Conservation (phyloP, 2,888 invertebrate species). For the Megamerina dolium region DNA sequence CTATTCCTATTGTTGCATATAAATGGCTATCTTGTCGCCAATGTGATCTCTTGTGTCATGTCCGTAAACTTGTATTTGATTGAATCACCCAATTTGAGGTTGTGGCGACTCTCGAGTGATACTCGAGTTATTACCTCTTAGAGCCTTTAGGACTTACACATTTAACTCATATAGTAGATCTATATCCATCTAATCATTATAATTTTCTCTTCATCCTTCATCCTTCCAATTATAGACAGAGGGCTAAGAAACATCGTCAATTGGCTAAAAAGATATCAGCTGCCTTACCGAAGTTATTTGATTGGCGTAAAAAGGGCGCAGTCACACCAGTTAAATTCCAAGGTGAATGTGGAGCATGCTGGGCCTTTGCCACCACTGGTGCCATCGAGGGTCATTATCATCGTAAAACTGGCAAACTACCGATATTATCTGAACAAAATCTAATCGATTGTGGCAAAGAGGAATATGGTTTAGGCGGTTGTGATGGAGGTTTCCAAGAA, state of each 20-base stretch:
- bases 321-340: constrained; percentile 46
- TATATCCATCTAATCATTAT: too few species aligned
- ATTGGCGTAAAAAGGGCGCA: constrained; percentile 45
- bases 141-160: too few species aligned
- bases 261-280: constrained; percentile 16
- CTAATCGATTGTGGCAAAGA: constrained; percentile 40
- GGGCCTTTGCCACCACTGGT: constrained; percentile 45
- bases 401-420: constrained; percentile 38
- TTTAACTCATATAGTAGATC: too few species aligned
- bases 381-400: constrained; percentile 46
- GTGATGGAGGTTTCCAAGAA: constrained; percentile 46
- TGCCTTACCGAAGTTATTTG: constrained; percentile 39
- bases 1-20: too few species aligned
- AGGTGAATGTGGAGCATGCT: constrained; percentile 45
- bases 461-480: constrained; percentile 37
- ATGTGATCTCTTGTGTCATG: too few species aligned
- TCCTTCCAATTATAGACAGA: constrained; percentile 7
- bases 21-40: too few species aligned
- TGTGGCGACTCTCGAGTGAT: too few species aligned
- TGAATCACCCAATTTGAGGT: too few species aligned
- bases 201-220: too few species aligned
- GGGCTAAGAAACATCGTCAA: constrained; percentile 19
- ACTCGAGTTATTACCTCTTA: too few species aligned
- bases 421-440: constrained; percentile 44
- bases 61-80: too few species aligned